Evolutionary conservation across 1,140 invertebrate genomes (phyloP).

Genomic region (Trichogramma pretiosum): DNA sequence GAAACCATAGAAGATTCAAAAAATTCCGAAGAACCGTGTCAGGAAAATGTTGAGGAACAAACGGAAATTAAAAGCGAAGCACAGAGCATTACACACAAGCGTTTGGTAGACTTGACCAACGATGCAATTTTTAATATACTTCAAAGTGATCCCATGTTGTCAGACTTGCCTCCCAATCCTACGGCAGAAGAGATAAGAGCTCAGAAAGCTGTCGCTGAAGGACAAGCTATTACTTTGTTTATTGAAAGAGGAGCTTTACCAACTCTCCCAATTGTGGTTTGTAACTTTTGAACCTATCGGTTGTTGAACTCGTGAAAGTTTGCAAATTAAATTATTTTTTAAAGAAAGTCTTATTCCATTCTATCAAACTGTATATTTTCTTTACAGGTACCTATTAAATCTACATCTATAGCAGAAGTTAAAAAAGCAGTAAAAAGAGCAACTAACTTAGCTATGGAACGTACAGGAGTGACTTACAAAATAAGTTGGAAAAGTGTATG

Average conservation of each 20-base stretch:
- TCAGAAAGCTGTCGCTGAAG: constrained; percentile 38
- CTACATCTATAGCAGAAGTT: constrained; percentile 36
- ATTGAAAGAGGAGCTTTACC: constrained; percentile 35
- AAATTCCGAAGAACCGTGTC: no score
- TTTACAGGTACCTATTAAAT: constrained; percentile 34
- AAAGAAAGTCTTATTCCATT: constrained; percentile 2
- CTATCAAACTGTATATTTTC: constrained; percentile 1
- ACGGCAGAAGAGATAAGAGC: constrained; percentile 40
- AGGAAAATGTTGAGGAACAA: constrained; percentile 1
- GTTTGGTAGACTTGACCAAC: constrained; percentile 35
- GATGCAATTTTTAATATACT: constrained; percentile 37
- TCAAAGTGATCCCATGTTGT: constrained; percentile 37
- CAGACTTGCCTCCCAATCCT: constrained; percentile 34
- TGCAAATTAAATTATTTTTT: not conserved
- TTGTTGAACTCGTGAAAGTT: no score
- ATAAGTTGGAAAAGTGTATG: constrained; percentile 43
- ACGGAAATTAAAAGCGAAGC: no score
- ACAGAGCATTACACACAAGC: constrained; percentile 30
- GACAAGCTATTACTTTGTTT: constrained; percentile 40
- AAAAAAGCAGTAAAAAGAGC: constrained; percentile 39
- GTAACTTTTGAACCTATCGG: constrained; percentile 10
- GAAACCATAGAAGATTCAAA: no score
- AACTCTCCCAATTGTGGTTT: constrained; percentile 37
- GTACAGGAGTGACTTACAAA: constrained; percentile 35
- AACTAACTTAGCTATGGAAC: constrained; percentile 33